These are phyloP conservation scores for Hoplostethus atlanticus DNA, from an alignment of 2,797 vertebrate species.

Conservation along the genomic window DNA sequence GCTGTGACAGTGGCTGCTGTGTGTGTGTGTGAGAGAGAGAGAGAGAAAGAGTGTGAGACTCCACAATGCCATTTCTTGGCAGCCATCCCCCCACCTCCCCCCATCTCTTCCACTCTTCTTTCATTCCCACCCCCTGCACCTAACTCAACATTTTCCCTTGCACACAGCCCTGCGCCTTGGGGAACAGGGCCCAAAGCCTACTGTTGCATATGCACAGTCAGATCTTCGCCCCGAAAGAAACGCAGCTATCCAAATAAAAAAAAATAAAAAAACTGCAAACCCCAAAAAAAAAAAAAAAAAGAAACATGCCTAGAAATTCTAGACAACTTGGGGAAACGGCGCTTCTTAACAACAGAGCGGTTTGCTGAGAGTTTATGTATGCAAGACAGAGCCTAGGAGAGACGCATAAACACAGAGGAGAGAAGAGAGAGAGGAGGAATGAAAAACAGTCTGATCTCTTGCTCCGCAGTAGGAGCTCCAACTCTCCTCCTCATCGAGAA, in stretches of 20 bases:
- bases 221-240: constrained; percentile 31
- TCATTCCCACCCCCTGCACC: constrained; percentile 24
- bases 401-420: constrained; percentile 12
- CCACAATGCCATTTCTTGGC: constrained; percentile 22
- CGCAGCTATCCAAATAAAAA: constrained; percentile 34
- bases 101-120: constrained; percentile 2
- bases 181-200: constrained; percentile 11
- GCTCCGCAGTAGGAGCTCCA: constrained; percentile 71
- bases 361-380: constrained; percentile 42
- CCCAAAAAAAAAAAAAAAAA: background rate
- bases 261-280: constrained; percentile 48
- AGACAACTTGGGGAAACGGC: constrained; percentile 12
- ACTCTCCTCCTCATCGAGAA: constrained; percentile 80
- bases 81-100: constrained; percentile 13
- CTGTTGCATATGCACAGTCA: constrained; percentile 32
- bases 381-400: constrained; percentile 33
- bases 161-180: constrained; percentile 8
- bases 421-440: constrained; percentile 44
- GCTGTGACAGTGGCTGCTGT: constrained; percentile 30
- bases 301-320: constrained; percentile 35
- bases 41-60: background rate
- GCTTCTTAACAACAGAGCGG: constrained; percentile 42
- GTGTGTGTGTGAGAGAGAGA: background rate
- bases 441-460: constrained; percentile 67
- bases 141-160: constrained; percentile 33